Base-by-base conservation (phyloP, 2,113 vertebrate species). In the Lophotis ruficrista region DNA sequence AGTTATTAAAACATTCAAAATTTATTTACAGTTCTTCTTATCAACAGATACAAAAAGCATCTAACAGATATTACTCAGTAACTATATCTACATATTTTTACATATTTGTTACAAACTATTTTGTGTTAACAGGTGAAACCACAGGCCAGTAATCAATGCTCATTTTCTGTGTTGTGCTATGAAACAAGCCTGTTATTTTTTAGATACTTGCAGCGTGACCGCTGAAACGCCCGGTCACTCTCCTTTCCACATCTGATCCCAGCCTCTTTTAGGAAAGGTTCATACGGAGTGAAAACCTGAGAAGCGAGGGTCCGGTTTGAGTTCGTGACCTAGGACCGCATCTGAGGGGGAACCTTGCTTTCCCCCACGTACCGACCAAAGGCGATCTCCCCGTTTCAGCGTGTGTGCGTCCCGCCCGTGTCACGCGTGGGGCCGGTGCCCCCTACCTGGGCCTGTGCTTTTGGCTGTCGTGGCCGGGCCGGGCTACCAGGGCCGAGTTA, bases 251-350 rank as follows among this genome's bases (percentile, higher is more conserved):
- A 13, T 3, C 16, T 1, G 4, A 31, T 4, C 41, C 31, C 60
- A 58, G 6, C 30, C 10, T 10, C 20, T 22, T 35, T 16, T 17
- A 30, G 0, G 1, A 25, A 33, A 38, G 16, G 21, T 4, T 38
- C 25, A 3, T 2, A 14, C 0, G 4, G 12, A 33, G 25, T 6
- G 10, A 62, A 14, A 19, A 9, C 35, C 43, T 23, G 18, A 41
- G 25, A 19, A 54, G 37, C 7, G 12, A n/a, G 43, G 61, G 23
- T 21, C 66, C 11, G 38, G 22, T 2, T 37, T 20, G 7, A 35
- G 22, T 14, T 28, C 33, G 5, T 0, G 48, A 60, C 37, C 38
- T 25, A 7, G 25, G 31, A 5, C 10, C 0, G n/a, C 0, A 1
- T 12, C 15, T 28, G 6, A 18, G 3, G 1, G 3, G 1, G 6